Conservation (phyloP, 2,113 vertebrate genomes). For the Brachionichthys hirsutus region DNA sequence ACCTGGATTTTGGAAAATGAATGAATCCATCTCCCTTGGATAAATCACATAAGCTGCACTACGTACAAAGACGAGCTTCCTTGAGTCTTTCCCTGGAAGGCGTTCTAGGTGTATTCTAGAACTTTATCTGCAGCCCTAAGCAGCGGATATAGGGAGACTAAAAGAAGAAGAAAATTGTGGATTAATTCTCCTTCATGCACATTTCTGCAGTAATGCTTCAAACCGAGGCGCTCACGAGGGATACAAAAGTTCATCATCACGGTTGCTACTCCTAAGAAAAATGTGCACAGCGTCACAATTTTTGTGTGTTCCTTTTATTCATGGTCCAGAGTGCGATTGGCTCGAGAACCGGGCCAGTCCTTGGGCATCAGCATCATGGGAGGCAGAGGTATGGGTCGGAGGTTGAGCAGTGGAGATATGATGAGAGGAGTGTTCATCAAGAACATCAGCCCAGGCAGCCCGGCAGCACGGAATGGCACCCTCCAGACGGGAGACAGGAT, state of each 20-base stretch:
- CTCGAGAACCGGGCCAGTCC: slow-evolving; percentile 86
- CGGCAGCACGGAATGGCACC: slow-evolving; percentile 87
- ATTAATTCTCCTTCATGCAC: slow-evolving; percentile 35
- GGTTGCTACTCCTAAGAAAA: neutral
- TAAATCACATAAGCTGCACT: slow-evolving; percentile 51
- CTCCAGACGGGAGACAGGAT: slow-evolving; percentile 92
- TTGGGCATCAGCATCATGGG: slow-evolving; percentile 97
- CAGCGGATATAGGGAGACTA: slow-evolving; percentile 7
- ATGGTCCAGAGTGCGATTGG: slow-evolving; percentile 83
- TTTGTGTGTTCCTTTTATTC: slow-evolving; percentile 13
- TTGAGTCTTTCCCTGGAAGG: no score
- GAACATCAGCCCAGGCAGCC: slow-evolving; percentile 91
- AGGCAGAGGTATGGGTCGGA: slow-evolving; percentile 94
- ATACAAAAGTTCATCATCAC: slow-evolving; percentile 26
- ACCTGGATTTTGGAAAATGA: no score
- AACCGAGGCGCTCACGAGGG: slow-evolving; percentile 10
- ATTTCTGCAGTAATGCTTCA: slow-evolving; percentile 30
- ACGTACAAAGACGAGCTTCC: slow-evolving; percentile 31
- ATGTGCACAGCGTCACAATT: neutral
- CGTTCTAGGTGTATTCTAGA: slow-evolving; percentile 34
- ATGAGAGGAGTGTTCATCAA: slow-evolving; percentile 98
- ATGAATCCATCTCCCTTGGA: slow-evolving; percentile 16
- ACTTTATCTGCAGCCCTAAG: slow-evolving; percentile 29
- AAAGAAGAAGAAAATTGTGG: slow-evolving; percentile 6
- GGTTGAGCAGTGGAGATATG: slow-evolving; percentile 91